Base-by-base conservation (phyloP, 1,140 invertebrate genomes). In the Calosoma granatense region DNA sequence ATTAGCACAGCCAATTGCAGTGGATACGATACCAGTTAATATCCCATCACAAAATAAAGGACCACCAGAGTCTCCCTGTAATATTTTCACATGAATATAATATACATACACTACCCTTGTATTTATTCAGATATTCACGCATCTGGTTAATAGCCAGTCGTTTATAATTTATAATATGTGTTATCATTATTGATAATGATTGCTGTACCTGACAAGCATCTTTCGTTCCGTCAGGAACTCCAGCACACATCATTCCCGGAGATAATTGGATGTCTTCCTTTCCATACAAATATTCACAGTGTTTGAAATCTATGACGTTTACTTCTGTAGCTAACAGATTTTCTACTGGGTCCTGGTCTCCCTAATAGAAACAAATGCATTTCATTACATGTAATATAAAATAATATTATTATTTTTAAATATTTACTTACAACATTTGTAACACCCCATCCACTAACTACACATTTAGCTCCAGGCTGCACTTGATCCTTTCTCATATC, bases 401-500 rank as follows among this genome's bases (percentile, higher is more conserved):
- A n/a, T n/a, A n/a, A n/a, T n/a, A n/a, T n/a, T n/a, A n/a, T n/a
- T n/a, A n/a, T n/a, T n/a, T n/a, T n/a, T n/a, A n/a, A n/a, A n/a
- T n/a, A n/a, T n/a, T n/a, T 55, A 57, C 58, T 64, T 60, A 62
- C 62, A 56, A 54, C 56, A 56, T 55, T 26, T 56, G 56, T 19
- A 36, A 59, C 54, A 36, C 62, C 62, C 62, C 62, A 64, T 20
- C 62, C 62, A 41, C 56, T 62, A 1, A 64, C 62, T 1, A 58
- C 23, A 39, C 62, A 64, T 20, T 47, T 9, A 4, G 53, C 52
- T 6, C 51, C 54, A 21, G 43, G 12, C 1, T 21, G 22, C n/a
- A 52, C 4, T 12, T 51, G 36, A 19, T 52, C 14, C 11, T 51
- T 52, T 22, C 20, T 57, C 11, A 63, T 17, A 9, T 47, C 9